Evolutionary conservation across 2,797 vertebrate species (phyloP), one percentile per base, ranked within the genome.

Genomic region (Helicolenus hilgendorfi): DNA sequence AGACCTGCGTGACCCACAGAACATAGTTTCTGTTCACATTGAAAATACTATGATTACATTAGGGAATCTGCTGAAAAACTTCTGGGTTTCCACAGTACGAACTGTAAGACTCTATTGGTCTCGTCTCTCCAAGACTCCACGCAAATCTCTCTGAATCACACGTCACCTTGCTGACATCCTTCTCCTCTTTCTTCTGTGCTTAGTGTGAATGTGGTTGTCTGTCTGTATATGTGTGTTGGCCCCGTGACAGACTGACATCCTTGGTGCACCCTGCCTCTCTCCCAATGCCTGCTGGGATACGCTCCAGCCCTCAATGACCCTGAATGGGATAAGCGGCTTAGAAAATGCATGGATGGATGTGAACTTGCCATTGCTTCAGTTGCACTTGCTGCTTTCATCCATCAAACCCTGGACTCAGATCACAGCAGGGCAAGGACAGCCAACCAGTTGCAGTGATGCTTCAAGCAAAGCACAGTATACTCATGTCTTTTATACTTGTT

Each of bases 281-380:
- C 33, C 24, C 27, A 33, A 7, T 77, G 31, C 49, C 63, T 38
- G 31, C 69, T 80, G 62, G 24, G 59, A 63, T 6, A 18, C 11
- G 24, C 64, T 59, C 11, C 35, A 33, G 79, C 26, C 56, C 69
- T 76, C 26, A 5, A 0, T 84, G 70, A 84, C 78, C 78, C 81
- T 79, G 76, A 82, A 75, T 59, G 56, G 77, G 65, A 67, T 84
- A 88, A 88, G 76, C 70, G 0, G 72, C 81, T 91, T 85, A 84
- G 41, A 53, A 79, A 84, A 80, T 69, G 63, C 64, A 81, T 62
- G 65, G 31, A 67, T 84, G 27, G 62, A 76, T 74, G 81, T 64
- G 33, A 83, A 80, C 70, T 81, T 83, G 70, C 35, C 45, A 33
- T 56, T 41, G 55, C 53, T 92, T 87, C 49, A 83, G 81, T 69